phyloP scores from a whole-genome alignment of 2,797 vertebrate genomes.

The Schizopygopsis malacanthus region DNA sequence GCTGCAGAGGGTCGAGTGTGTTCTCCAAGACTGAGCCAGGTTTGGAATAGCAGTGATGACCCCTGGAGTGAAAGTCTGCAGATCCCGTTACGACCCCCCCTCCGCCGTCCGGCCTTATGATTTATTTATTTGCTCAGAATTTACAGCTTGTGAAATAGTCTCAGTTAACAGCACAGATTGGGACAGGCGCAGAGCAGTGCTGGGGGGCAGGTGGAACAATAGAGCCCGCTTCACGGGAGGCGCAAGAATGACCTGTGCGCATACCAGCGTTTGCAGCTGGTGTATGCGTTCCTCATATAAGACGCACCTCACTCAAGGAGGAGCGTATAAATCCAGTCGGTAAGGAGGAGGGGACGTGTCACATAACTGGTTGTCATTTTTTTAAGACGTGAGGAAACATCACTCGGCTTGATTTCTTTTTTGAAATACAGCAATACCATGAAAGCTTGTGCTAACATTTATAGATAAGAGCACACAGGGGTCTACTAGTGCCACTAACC shows the following conservation, averaged over 20 bases:
- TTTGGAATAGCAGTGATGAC: conserved; percentile 74
- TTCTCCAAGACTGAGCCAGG: conserved; percentile 55
- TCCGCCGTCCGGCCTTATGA: conserved; percentile 66
- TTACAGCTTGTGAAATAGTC: conserved; percentile 77
- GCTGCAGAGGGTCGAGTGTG: conserved; percentile 17
- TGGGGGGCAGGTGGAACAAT: conserved; percentile 58
- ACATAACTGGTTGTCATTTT: conserved; percentile 78
- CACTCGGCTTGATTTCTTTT: conserved; percentile 67
- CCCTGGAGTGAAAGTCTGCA: conserved; percentile 71
- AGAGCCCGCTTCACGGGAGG: conserved; percentile 37
- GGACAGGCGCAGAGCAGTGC: conserved; percentile 34
- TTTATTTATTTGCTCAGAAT: conserved; percentile 78
- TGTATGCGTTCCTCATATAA: conserved; percentile 35
- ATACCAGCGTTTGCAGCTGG: conserved; percentile 36
- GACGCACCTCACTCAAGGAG: conserved; percentile 69
- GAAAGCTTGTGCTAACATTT: conserved; percentile 54
- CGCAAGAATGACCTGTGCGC: conserved; percentile 5
- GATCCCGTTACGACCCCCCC: conserved; percentile 63
- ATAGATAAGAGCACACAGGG: conserved; percentile 27
- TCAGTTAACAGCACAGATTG: conserved; percentile 68
- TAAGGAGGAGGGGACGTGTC: conserved; percentile 78
- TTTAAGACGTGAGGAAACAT: conserved; percentile 79
- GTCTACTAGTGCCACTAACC: conserved; percentile 19
- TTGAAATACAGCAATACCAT: conserved; percentile 69
- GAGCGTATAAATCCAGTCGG: conserved; percentile 74